Evolutionary conservation across 2,888 invertebrate genomes (phyloP).

Genomic region (Tetragnatha montana): DNA sequence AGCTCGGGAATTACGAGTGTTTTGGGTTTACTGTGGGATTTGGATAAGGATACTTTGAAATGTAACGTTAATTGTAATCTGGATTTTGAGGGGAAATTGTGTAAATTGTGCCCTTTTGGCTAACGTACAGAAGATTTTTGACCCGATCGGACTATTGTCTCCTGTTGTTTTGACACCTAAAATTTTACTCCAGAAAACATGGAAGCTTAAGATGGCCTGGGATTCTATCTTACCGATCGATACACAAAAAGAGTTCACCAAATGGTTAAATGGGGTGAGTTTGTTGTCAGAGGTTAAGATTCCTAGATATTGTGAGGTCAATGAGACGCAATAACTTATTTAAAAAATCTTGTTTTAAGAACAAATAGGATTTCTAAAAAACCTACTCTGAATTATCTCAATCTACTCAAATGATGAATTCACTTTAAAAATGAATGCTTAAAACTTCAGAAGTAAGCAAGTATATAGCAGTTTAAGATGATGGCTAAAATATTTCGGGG

Average conservation of each 20-base stretch:
- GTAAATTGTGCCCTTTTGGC: constrained; percentile 17
- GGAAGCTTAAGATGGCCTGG: background rate
- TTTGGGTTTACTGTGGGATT: background rate
- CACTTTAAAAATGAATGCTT: too few species aligned
- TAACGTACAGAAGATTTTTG: background rate
- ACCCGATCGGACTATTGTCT: background rate
- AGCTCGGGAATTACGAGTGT: background rate
- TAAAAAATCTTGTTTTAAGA: too few species aligned
- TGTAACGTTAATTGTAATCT: background rate
- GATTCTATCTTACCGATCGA: background rate
- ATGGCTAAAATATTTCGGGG: too few species aligned
- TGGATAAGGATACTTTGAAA: constrained; percentile 6
- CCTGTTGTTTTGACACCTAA: constrained; percentile 6
- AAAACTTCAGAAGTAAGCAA: too few species aligned
- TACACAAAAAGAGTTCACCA: background rate
- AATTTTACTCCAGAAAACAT: background rate
- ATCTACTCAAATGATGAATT: too few species aligned
- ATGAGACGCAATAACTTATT: too few species aligned
- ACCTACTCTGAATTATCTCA: too few species aligned
- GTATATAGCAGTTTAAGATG: too few species aligned
- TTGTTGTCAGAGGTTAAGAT: background rate
- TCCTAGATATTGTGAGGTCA: background rate
- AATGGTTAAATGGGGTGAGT: background rate
- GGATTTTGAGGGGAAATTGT: background rate
- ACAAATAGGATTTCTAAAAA: background rate